Percentiles rank a stretch among this genome's conserved stretches.
These are phyloP conservation scores for Drosophila silvestris DNA, from an alignment of 2,888 invertebrate species.

Conservation along the genomic window DNA sequence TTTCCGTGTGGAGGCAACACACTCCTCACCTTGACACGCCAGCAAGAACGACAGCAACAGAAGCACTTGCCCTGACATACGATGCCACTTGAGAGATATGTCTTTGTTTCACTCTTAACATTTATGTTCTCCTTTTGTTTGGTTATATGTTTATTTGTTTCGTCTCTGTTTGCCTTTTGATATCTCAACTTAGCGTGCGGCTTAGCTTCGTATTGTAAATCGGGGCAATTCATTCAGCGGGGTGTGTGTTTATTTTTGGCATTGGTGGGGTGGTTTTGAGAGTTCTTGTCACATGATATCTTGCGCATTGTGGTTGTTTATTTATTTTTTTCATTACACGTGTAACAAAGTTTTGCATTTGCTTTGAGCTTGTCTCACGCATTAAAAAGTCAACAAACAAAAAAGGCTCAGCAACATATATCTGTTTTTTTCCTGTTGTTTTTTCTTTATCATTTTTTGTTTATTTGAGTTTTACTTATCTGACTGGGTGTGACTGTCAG, in stretches of 20 bases:
- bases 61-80: conserved; percentile 72
- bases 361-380: conserved; percentile 71
- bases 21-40: conserved; percentile 61
- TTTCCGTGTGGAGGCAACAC: conserved; percentile 5
- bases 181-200: conserved; percentile 77
- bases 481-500: conserved; percentile 29
- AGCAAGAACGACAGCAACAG: conserved; percentile 9
- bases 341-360: conserved; percentile 78
- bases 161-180: conserved; percentile 71
- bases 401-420: conserved; percentile 11
- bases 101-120: conserved; percentile 70
- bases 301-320: conserved; percentile 55
- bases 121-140: conserved; percentile 53
- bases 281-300: conserved; percentile 61
- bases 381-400: conserved; percentile 55
- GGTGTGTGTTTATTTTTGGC: background rate
- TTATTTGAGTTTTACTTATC: conserved; percentile 66
- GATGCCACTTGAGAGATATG: conserved; percentile 80
- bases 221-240: conserved; percentile 71
- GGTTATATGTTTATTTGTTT: conserved; percentile 67
- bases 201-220: conserved; percentile 76
- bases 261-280: background rate
- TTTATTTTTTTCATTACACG: conserved; percentile 81
- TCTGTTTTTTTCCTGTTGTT: conserved; percentile 1
- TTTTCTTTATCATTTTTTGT: conserved; percentile 26